Evolutionary conservation across 2,113 vertebrate genomes (phyloP).

Genomic region (Albula glossodonta): DNA sequence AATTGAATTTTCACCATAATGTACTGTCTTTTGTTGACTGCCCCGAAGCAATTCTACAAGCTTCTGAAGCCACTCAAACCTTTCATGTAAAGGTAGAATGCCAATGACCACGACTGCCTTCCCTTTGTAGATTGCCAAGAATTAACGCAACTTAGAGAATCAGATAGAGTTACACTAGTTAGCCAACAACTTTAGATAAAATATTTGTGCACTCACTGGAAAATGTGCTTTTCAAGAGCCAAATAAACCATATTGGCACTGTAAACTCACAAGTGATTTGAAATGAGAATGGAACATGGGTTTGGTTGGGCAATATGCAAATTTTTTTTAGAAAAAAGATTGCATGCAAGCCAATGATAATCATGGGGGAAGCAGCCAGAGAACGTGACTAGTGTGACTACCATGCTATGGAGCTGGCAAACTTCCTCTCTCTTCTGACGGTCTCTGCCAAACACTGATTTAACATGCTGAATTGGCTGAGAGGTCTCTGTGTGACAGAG

Average conservation of each 20-base stretch:
- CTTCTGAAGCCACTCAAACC: background rate
- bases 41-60: background rate
- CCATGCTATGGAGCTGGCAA: background rate
- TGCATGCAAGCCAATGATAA: background rate
- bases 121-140: background rate
- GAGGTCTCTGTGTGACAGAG: background rate
- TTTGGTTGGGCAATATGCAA: background rate
- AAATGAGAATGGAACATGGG: background rate
- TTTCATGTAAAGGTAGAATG: background rate
- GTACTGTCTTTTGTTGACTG: background rate
- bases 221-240: background rate
- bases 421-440: background rate
- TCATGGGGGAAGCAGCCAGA: too few species aligned
- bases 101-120: background rate
- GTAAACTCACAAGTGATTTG: background rate
- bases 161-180: background rate
- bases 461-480: background rate
- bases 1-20: background rate
- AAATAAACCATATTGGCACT: background rate
- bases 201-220: background rate
- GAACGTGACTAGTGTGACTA: too few species aligned
- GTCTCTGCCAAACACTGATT: background rate
- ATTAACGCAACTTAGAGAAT: background rate
- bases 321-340: background rate
- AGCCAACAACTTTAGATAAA: background rate